These are phyloP conservation scores for Amiota communis DNA, from an alignment of 2,888 invertebrate species.

Conservation along the genomic window DNA sequence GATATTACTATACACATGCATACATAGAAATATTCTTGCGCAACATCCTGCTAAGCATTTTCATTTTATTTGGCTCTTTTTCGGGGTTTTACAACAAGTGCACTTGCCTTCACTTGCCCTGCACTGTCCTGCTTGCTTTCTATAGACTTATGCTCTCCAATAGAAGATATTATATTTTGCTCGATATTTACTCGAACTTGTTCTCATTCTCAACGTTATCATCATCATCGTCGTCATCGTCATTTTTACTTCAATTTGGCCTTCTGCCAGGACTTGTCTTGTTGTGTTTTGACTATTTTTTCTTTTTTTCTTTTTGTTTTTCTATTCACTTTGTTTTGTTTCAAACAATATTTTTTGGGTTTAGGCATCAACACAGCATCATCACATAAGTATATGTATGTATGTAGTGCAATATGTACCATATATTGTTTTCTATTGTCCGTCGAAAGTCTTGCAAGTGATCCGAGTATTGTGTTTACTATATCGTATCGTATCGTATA, in stretches of 20 bases:
- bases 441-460: neutral
- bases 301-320: constrained; percentile 42
- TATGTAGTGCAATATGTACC: neutral
- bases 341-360: constrained; percentile 48
- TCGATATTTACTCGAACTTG: constrained; percentile 45
- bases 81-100: neutral
- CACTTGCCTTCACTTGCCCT: neutral
- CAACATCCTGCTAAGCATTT: constrained; percentile 25
- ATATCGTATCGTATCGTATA: too few species aligned
- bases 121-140: constrained; percentile 1
- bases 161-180: constrained; percentile 46
- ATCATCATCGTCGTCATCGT: constrained; percentile 5
- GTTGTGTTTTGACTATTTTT: constrained; percentile 46
- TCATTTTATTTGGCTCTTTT: constrained; percentile 1
- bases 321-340: constrained; percentile 45
- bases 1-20: neutral
- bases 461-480: constrained; percentile 30
- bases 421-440: constrained; percentile 9
- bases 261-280: constrained; percentile 54
- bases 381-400: constrained; percentile 12
- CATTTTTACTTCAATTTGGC: constrained; percentile 51
- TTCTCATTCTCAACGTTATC: neutral
- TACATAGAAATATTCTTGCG: constrained; percentile 17
- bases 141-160: neutral
- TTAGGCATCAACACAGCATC: constrained; percentile 35